These are phyloP conservation scores for Macrotus californicus DNA, from an alignment of 2,113 vertebrate genomes.

Conservation along the genomic window DNA sequence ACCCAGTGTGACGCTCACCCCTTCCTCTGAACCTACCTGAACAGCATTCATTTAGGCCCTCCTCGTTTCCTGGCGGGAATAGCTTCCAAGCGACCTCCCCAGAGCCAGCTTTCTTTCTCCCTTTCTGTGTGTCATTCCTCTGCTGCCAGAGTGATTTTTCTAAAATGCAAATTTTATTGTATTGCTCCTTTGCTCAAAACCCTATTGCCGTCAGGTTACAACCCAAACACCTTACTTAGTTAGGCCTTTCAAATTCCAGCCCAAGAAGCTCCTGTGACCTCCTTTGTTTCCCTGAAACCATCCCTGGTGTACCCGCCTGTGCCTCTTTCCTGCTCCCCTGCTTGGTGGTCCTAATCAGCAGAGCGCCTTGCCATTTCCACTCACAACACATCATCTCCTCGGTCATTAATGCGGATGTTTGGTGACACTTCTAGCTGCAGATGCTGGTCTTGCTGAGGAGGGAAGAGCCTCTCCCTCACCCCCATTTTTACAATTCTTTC, in stretches of 20 bases:
- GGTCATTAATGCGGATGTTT: background rate
- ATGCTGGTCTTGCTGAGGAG: background rate
- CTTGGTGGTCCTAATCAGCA: background rate
- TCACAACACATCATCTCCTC: background rate
- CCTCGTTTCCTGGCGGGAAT: background rate
- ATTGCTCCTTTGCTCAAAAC: background rate
- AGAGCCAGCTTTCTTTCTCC: background rate
- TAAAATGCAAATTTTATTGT: background rate
- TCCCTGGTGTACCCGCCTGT: background rate
- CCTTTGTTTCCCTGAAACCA: background rate
- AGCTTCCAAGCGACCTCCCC: background rate
- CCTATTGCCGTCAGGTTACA: background rate
- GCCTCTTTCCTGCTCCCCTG: background rate
- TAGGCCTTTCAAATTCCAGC: background rate
- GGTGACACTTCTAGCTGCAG: background rate
- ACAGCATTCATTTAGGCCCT: background rate
- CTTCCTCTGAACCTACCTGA: background rate
- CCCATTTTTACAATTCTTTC: background rate
- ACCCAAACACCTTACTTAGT: background rate
- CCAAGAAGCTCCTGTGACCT: background rate
- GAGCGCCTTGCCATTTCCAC: background rate
- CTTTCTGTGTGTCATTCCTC: background rate
- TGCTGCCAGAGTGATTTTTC: background rate
- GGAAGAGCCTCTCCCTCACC: background rate
- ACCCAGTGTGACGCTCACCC: background rate